Evolutionary conservation across 2,113 vertebrate species (phyloP).

Genomic region (Apus apus): DNA sequence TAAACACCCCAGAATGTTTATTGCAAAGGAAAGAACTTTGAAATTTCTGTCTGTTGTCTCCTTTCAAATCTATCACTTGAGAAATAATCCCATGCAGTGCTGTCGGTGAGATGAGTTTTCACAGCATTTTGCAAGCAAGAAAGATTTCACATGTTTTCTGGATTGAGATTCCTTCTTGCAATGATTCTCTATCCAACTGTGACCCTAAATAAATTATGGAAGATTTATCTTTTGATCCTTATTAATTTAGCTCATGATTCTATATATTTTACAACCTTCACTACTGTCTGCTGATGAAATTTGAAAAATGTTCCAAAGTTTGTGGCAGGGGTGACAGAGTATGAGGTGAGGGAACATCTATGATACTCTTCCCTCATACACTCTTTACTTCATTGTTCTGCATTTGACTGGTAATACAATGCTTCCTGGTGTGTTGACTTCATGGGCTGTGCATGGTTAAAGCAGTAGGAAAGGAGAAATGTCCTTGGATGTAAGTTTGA

Average conservation of each 20-base stretch:
- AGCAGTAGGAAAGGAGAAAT: not conserved
- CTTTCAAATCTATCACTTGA: conserved; percentile 16
- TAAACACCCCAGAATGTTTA: conserved; percentile 1
- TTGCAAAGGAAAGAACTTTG: conserved; percentile 8
- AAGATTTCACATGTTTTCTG: not conserved
- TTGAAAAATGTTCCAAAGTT: not conserved
- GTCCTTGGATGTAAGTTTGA: not conserved
- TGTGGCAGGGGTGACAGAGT: not conserved
- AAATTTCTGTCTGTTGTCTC: not conserved
- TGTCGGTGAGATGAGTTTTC: not conserved
- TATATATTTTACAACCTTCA: not conserved
- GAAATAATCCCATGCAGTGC: not conserved
- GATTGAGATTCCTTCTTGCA: not conserved
- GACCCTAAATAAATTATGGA: not conserved
- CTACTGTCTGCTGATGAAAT: not conserved
- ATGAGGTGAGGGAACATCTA: not conserved
- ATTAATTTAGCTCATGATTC: not conserved
- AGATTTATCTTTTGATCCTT: not conserved
- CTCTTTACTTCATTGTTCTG: not conserved
- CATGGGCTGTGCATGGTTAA: not conserved
- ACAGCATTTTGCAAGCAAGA: not conserved
- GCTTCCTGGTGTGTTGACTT: not conserved
- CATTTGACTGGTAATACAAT: not conserved
- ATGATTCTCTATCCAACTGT: not conserved
- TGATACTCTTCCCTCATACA: not conserved